These are phyloP conservation scores for Lasius platythorax DNA, from an alignment of 2,888 invertebrate species.

Conservation along the genomic window DNA sequence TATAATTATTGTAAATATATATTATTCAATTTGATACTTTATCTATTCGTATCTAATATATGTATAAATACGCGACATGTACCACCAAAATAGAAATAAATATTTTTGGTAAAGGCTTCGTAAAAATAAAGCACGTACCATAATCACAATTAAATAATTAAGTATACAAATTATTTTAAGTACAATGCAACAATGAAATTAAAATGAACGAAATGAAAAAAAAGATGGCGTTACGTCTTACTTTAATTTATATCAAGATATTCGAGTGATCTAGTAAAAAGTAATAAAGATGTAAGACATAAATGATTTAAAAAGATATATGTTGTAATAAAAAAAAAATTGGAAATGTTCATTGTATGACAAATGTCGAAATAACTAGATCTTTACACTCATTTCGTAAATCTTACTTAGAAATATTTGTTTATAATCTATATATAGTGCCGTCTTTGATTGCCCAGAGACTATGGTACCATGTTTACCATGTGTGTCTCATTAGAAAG, in stretches of 20 bases:
- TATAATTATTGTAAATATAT: slow-evolving; percentile 49
- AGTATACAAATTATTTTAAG: slow-evolving; percentile 67
- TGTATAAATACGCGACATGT: slow-evolving; percentile 66
- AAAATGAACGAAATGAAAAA: slow-evolving; percentile 28
- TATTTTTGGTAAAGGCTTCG: slow-evolving; percentile 68
- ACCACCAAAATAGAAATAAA: slow-evolving; percentile 74
- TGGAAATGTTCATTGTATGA: neutral
- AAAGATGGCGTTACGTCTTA: slow-evolving; percentile 61
- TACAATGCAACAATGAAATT: slow-evolving; percentile 47
- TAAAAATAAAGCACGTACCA: slow-evolving; percentile 34
- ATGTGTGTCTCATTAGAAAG: slow-evolving; percentile 72
- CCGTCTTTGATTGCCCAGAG: slow-evolving; percentile 76
- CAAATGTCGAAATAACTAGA: slow-evolving; percentile 30
- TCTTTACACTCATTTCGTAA: slow-evolving; percentile 53
- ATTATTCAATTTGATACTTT: slow-evolving; percentile 29
- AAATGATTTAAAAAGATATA: slow-evolving; percentile 12
- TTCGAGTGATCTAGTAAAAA: slow-evolving; percentile 5
- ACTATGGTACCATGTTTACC: slow-evolving; percentile 65
- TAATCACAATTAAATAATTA: slow-evolving; percentile 53
- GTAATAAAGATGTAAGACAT: neutral
- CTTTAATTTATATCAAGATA: slow-evolving; percentile 63
- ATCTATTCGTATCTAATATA: slow-evolving; percentile 30
- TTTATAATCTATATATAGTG: slow-evolving; percentile 74
- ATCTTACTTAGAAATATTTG: slow-evolving; percentile 68
- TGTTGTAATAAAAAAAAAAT: slow-evolving; percentile 1